Base-by-base conservation (phyloP, 2,888 invertebrate species). In the Ditula angustiorana region DNA sequence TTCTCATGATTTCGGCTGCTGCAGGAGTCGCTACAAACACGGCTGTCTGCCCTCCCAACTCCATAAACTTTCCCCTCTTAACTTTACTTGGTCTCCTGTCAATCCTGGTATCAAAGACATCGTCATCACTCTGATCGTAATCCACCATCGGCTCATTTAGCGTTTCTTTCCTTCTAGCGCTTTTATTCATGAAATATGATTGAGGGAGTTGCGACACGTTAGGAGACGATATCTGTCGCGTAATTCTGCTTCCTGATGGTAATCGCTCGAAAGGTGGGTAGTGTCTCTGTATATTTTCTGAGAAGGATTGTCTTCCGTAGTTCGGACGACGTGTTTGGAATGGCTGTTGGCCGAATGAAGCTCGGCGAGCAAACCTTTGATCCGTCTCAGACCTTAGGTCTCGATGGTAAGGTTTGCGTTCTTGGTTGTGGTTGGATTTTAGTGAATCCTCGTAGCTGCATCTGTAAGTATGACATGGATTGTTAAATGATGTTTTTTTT, bases 361-460 rank as follows among this genome's bases (percentile, higher is more conserved):
- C 92, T 68, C 92, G 75, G 1, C 92, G 77, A 8, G 80, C 72
- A 67, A 87, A 86, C n/a, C 85, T 80, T 0, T 80, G 78, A 2
- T 89, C 88, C 0, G 69, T 16, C 4, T 62, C 57, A 10, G 56
- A 30, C 1, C 57, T 44, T 7, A 52, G 50, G 1, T 83, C 84
- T 1, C 76, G 72, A 0, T 76, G 81, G 61, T 83, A 86, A 0
- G 80, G 72, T 56, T 88, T 88, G 1, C 72, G 65, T 30, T 86
- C 88, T 72, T 83, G 90, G 67, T 83, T 94, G 88, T 79, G 94
- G 83, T 76, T 95, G 0, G 95, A 96, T 81, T 96, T 96, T 41
- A 97, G 86, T 0, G 96, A 96, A 78, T 97, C 97, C 86, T 97
- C 97, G 82, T 97, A 97, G 78, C 96, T 96, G 85, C 96, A 96